Base-by-base conservation (phyloP, 2,113 vertebrate species). In the Cyphomyrus discorhynchus region DNA sequence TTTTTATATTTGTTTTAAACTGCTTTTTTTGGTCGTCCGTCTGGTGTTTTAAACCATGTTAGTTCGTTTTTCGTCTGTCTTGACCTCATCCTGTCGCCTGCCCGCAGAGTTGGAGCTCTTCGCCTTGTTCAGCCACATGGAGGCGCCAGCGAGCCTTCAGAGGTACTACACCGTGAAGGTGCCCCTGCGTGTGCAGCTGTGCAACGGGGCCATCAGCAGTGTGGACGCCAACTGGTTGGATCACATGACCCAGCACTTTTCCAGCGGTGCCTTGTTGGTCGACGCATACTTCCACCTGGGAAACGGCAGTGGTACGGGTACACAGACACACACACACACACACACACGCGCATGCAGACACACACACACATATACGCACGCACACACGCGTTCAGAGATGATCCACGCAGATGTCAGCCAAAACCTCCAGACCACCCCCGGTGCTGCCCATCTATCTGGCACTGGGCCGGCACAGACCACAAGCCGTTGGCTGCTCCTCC, bases 201-300 rank as follows among this genome's bases (percentile, higher is more conserved):
- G 97, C 5, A 97, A 97, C 58, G 97, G 96, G 91, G 94, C 95
- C 0, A 93, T 98, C 92, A 97, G 94, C 89, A 93, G 96, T 0
- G 89, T 99, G 24, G 97, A 99, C 39, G 96, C 98, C 86, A 96
- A 97, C 92, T 99, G 98, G 98, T 95, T 99, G 86, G 98, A 99
- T 92, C 97, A 99, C 95, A 98, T 99, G 98, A 99, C 97, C 4
- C 97, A 98, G 93, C 98, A 99, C 94, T 99, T 99, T 95, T 97
- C 95, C 93, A 98, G 95, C 84, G 98, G 98, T 6, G 97, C 97
- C 9, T 94, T 94, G 7, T 94, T 99, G 91, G 95, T 98, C 17
- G 98, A 98, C 3, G 97, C 97, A 0, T 95, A 97, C 94, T 98
- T 98, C 95, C 96, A 96, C 91, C 96, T 97, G 3, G 94, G 94